Percentiles rank a stretch among this genome's conserved stretches.
Evolutionary conservation across 2,888 invertebrate genomes (phyloP).

Genomic region (Leptopilina drosophilae): DNA sequence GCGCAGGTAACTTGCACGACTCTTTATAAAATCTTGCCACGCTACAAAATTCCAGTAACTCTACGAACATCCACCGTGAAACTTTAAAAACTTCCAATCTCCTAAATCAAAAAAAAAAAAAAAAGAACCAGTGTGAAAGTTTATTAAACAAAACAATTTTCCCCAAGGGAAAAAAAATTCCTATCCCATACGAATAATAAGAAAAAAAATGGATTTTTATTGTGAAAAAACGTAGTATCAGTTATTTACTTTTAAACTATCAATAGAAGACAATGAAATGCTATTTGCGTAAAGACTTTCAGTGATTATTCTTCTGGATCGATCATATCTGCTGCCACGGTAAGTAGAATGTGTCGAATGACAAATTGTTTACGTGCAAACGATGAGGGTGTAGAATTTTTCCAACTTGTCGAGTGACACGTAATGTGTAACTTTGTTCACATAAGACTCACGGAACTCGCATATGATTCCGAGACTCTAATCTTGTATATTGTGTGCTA

Average conservation of each 20-base stretch:
- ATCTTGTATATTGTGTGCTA: conserved; percentile 8
- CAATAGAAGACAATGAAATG: conserved; percentile 42
- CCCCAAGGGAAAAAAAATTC: background rate
- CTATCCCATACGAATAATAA: background rate
- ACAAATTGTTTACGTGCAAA: background rate
- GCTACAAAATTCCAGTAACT: conserved; percentile 55
- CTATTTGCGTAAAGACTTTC: conserved; percentile 11
- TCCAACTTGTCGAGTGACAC: background rate
- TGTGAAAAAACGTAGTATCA: background rate
- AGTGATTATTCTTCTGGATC: conserved; percentile 12
- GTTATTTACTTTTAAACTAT: conserved; percentile 42
- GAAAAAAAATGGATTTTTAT: background rate
- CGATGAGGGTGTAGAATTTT: background rate
- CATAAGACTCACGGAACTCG: background rate
- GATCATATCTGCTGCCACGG: background rate
- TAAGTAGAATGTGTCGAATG: conserved; percentile 14
- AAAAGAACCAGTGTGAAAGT: no score
- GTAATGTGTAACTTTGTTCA: background rate
- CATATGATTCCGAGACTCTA: background rate
- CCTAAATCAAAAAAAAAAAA: background rate
- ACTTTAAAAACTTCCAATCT: conserved; percentile 1
- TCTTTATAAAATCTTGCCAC: conserved; percentile 58
- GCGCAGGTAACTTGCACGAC: conserved; percentile 45
- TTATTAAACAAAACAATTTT: background rate
- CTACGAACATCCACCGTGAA: conserved; percentile 42